Base-by-base conservation (phyloP, 2,113 vertebrate genomes). In the Microcebus ravelobensis region DNA sequence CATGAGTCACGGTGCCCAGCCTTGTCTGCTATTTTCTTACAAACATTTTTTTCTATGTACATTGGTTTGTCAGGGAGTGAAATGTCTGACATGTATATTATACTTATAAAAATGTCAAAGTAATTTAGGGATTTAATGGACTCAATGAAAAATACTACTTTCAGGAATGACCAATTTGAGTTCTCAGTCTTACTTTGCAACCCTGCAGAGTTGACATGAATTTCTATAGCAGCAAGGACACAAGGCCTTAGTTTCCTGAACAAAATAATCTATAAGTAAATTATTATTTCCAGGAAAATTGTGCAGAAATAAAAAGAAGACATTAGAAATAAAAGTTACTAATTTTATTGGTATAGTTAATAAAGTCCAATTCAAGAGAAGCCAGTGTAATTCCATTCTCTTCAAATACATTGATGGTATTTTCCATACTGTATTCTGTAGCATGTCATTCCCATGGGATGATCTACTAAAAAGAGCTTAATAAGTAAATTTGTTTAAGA, bases 401-500 rank as follows among this genome's bases (percentile, higher is more conserved):
- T 88, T 87, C 15, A 70, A 83, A 36, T 39, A 68, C 20, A 79
- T 14, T 48, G 15, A 29, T 42, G 68, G 31, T 42, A 45, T 77
- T 88, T 95, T 8, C 1, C 63, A 17, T n/a, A 29, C 27, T 29
- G 0, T 86, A 23, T 67, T 90, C 73, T 82, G 34, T 1, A 2
- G 7, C 55, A 10, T 14, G 2, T 18, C 29, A 25, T 42, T 74
- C 34, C 18, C 61, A 36, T 23, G 20, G 89, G 52, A 52, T 34
- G 27, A 36, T n/a, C 42, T 11, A 80, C 27, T 52, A 57, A 67
- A 81, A 90, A n/a, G 36, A 86, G 15, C 34, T 57, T 94, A 80
- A 82, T 2, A 20, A 95, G 63, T 57, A 96, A 83, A 48, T 84
- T 91, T 76, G 31, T 83, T 96, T 90, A 52, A 90, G 68, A 96